Evolutionary conservation across 1,140 invertebrate species (phyloP).

Genomic region (Sitodiplosis mosellana): DNA sequence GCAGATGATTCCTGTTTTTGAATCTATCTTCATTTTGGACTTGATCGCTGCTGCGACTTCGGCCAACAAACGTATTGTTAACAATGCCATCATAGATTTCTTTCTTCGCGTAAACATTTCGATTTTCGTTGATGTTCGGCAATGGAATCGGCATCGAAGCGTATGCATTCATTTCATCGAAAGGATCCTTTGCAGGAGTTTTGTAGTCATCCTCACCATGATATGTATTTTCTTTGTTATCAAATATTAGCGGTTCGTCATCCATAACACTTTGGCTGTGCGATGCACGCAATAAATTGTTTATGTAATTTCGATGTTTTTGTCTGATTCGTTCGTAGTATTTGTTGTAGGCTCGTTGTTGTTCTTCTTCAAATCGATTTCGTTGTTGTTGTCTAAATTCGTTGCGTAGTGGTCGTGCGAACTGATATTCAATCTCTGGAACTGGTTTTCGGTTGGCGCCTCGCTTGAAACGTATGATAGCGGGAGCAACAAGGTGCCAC

Average conservation of each 20-base stretch:
- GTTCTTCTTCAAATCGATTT: neutral
- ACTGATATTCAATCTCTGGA: no score
- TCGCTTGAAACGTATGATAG: neutral
- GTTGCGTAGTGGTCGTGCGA: neutral
- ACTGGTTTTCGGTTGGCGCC: conserved; percentile 3
- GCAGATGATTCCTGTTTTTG: no score
- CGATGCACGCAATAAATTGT: conserved; percentile 14
- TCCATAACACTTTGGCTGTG: neutral
- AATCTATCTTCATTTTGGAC: no score
- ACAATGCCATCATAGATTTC: neutral
- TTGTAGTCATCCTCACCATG: no score
- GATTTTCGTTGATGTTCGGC: neutral
- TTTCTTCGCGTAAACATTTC: neutral
- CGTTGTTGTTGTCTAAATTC: neutral
- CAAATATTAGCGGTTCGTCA: neutral
- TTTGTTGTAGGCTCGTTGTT: conserved; percentile 18
- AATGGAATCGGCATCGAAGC: neutral
- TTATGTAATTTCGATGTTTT: conserved; percentile 20
- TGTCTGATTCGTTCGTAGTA: conserved; percentile 20
- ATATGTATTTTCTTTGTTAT: no score
- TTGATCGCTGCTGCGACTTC: no score
- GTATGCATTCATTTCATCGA: no score
- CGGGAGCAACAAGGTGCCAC: no score
- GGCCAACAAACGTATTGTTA: no score
- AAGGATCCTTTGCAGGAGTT: no score